These are phyloP conservation scores for Drosophila bocqueti DNA, from an alignment of 1,140 invertebrate genomes.

Conservation along the genomic window DNA sequence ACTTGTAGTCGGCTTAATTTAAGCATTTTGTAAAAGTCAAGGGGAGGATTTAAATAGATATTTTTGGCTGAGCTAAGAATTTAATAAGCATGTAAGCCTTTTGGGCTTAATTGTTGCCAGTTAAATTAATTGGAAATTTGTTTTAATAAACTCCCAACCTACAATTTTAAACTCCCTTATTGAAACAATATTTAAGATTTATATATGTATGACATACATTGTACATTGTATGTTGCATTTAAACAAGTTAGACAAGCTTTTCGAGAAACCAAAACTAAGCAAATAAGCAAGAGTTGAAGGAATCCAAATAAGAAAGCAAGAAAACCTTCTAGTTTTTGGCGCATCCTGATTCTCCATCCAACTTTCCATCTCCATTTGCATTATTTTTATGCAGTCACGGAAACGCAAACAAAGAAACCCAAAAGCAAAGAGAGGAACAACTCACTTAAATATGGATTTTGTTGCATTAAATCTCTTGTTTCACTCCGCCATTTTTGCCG, in stretches of 20 bases:
- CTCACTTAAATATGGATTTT: slow-evolving; percentile 43
- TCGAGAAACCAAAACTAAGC: neutral
- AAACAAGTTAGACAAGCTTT: neutral
- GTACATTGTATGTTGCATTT: neutral
- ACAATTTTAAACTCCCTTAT: neutral
- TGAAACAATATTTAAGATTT: neutral
- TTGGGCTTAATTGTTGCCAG: too few relatives aligned
- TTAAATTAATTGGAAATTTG: neutral
- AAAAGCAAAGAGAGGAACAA: slow-evolving; percentile 1
- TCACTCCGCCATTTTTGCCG: slow-evolving; percentile 12
- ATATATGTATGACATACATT: neutral
- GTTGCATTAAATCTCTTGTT: slow-evolving; percentile 39
- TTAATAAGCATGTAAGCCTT: neutral
- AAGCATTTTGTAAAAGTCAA: neutral
- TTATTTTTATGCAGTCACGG: slow-evolving; percentile 29
- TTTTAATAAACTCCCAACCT: neutral
- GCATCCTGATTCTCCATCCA: neutral
- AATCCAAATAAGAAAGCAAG: neutral
- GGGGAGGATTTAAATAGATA: neutral
- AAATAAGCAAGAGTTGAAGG: slow-evolving; percentile 1
- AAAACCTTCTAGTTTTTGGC: slow-evolving; percentile 1
- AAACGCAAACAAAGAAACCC: slow-evolving; percentile 7
- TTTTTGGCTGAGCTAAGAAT: neutral
- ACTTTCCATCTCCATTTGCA: slow-evolving; percentile 20
- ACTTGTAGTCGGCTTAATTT: slow-evolving; percentile 9